Evolutionary conservation across 2,797 vertebrate genomes (phyloP).

Genomic region (Enteromius argenteus): DNA sequence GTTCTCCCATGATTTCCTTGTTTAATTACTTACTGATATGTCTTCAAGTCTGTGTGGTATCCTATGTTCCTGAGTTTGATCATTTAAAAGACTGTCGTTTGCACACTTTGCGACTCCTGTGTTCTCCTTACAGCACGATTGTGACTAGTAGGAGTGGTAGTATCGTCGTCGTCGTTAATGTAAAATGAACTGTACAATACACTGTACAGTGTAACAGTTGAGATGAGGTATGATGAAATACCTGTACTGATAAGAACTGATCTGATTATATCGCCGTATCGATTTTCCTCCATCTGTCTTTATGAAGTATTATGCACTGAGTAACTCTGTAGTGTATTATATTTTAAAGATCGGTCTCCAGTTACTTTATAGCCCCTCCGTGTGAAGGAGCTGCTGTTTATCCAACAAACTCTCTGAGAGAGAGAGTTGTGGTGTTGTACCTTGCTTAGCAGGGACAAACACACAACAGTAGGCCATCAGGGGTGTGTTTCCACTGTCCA

Average conservation of each 20-base stretch:
- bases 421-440: constrained; percentile 27
- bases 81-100: too few species aligned
- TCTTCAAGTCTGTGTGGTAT: too few species aligned
- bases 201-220: not conserved
- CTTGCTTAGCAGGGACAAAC: constrained; percentile 29
- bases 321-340: not conserved
- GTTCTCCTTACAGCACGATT: too few species aligned
- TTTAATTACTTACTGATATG: too few species aligned
- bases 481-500: constrained; percentile 33
- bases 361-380: not conserved
- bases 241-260: not conserved
- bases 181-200: not conserved
- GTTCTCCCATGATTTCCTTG: too few species aligned
- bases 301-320: not conserved
- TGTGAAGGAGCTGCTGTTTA: constrained; percentile 23
- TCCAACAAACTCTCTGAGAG: constrained; percentile 33
- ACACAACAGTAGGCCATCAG: not conserved
- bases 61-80: too few species aligned
- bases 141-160: too few species aligned
- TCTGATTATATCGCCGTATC: not conserved
- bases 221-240: not conserved
- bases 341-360: not conserved
- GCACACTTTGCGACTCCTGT: too few species aligned
- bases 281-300: constrained; percentile 3
- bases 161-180: too few species aligned